Evolutionary conservation across 2,888 invertebrate species (phyloP).

Genomic region (Rhorus exstirpatorius): DNA sequence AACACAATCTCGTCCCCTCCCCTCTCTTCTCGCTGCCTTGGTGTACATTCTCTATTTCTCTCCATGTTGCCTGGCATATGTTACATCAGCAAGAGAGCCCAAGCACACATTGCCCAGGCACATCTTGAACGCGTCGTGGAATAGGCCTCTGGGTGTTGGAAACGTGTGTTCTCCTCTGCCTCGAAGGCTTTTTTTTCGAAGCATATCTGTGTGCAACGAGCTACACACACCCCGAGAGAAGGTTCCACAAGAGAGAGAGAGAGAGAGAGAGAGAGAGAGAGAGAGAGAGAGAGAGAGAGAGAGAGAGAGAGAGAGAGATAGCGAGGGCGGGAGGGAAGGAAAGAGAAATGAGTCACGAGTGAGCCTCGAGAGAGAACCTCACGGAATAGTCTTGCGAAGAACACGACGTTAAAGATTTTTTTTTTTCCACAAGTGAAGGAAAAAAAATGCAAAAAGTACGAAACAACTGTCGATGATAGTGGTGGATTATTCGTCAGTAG

Average conservation of each 20-base stretch:
- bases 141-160: conserved; percentile 35
- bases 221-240: conserved; percentile 10
- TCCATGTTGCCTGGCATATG: conserved; percentile 30
- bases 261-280: conserved; percentile 14
- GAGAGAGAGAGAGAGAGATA: background rate
- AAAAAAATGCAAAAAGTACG: background rate
- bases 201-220: conserved; percentile 40
- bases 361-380: conserved; percentile 46
- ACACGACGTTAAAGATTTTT: conserved; percentile 29
- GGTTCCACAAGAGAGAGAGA: conserved; percentile 14
- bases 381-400: conserved; percentile 24
- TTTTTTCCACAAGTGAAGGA: background rate
- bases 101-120: conserved; percentile 24
- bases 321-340: too few species aligned
- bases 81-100: conserved; percentile 56
- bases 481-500: too few species aligned
- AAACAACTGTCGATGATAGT: too few species aligned
- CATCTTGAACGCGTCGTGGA: conserved; percentile 1
- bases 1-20: conserved; percentile 1
- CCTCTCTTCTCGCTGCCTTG: too few species aligned
- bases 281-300: conserved; percentile 4
- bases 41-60: conserved; percentile 28
- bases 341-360: conserved; percentile 53
- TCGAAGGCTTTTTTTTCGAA: conserved; percentile 51
- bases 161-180: conserved; percentile 42